phyloP scores from a whole-genome alignment of 2,888 invertebrate species.

The Cataglyphis livida region DNA sequence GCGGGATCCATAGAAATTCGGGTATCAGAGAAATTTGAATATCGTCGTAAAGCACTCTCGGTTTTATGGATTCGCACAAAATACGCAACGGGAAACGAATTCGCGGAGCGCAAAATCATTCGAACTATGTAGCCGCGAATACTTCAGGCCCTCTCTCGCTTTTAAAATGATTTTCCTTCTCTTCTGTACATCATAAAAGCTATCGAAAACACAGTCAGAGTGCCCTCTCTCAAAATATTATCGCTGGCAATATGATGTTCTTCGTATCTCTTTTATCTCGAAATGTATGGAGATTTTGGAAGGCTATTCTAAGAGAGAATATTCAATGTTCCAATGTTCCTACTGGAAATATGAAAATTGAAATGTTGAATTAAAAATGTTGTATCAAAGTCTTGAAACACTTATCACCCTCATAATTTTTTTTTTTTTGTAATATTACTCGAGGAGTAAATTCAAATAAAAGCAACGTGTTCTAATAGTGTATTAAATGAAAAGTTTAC shows the following conservation, averaged over 20 bases:
- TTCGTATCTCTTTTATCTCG: background rate
- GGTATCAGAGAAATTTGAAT: slow-evolving; percentile 47
- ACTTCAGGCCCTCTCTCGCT: slow-evolving; percentile 3
- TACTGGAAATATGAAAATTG: background rate
- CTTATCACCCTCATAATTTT: background rate
- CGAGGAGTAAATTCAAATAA: slow-evolving; percentile 4
- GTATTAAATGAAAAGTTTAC: background rate
- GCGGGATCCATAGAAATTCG: background rate
- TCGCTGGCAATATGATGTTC: slow-evolving; percentile 10
- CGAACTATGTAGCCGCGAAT: background rate
- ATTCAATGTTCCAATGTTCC: background rate
- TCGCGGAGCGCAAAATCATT: background rate
- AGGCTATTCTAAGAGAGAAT: slow-evolving; percentile 2
- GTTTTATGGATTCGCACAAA: slow-evolving; percentile 30
- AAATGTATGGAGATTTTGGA: slow-evolving; percentile 23
- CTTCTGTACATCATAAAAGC: slow-evolving; percentile 31
- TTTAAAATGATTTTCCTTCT: slow-evolving; percentile 44
- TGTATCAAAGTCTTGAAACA: background rate
- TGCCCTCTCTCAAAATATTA: slow-evolving; percentile 31
- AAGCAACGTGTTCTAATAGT: background rate
- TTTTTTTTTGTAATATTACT: background rate
- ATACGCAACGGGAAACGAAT: background rate
- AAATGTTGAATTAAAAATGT: background rate
- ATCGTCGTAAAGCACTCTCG: slow-evolving; percentile 20
- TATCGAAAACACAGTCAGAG: slow-evolving; percentile 12